Conservation (phyloP, 2,797 vertebrate species). For the Melanotaenia nigrans region DNA sequence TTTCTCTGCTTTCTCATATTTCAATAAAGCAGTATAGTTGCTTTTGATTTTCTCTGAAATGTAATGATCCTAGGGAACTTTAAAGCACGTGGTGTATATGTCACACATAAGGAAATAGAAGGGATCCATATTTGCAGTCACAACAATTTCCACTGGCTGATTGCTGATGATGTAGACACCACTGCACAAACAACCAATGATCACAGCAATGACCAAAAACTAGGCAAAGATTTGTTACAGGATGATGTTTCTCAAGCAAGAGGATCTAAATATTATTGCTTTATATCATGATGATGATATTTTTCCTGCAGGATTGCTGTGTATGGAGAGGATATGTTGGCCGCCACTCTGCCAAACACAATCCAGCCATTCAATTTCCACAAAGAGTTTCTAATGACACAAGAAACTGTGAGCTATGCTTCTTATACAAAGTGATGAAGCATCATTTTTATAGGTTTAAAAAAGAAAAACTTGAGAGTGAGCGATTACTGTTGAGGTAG, state of each 20-base stretch:
- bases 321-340: conserved; percentile 70
- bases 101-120: conserved; percentile 71
- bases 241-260: background rate
- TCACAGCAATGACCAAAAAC: conserved; percentile 69
- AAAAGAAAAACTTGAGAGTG: conserved; percentile 39
- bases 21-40: background rate
- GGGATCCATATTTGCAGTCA: conserved; percentile 70
- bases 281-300: background rate
- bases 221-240: conserved; percentile 47
- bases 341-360: conserved; percentile 67
- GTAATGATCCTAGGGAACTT: conserved; percentile 83
- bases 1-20: background rate
- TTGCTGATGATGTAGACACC: conserved; percentile 80
- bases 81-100: conserved; percentile 76
- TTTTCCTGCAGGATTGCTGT: conserved; percentile 73
- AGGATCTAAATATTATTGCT: background rate
- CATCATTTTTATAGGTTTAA: background rate
- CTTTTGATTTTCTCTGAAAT: conserved; percentile 63
- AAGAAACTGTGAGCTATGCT: conserved; percentile 54
- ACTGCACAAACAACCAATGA: conserved; percentile 66
- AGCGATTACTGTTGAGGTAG: conserved; percentile 73
- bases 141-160: conserved; percentile 79
- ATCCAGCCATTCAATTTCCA: conserved; percentile 79
- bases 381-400: conserved; percentile 61
- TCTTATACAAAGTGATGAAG: background rate